These are phyloP conservation scores for Odontocolon sp. DNA, from an alignment of 2,888 invertebrate species.

Conservation along the genomic window DNA sequence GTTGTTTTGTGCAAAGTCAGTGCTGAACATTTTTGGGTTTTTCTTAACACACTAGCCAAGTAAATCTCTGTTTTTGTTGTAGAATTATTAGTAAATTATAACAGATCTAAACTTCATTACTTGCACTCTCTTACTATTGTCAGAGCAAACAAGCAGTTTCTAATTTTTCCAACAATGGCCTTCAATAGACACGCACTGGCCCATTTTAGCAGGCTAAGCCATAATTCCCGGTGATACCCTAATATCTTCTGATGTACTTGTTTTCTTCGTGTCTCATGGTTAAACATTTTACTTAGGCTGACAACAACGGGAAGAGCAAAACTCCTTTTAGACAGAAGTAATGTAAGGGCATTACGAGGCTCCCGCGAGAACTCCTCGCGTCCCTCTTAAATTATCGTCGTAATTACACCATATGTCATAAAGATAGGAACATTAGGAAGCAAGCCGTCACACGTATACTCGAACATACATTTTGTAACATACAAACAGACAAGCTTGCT, in stretches of 20 bases:
- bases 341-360: slow-evolving; percentile 71
- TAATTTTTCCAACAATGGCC: too few relatives aligned
- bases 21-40: not conserved
- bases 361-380: slow-evolving; percentile 67
- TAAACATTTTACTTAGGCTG: slow-evolving; percentile 74
- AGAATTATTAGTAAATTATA: too few relatives aligned
- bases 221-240: too few relatives aligned
- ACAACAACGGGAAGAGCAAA: slow-evolving; percentile 53
- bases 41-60: not conserved
- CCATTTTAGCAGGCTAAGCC: too few relatives aligned
- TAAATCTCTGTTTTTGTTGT: not conserved
- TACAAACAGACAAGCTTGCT: not conserved
- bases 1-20: too few relatives aligned
- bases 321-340: slow-evolving; percentile 73
- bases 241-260: too few relatives aligned
- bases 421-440: slow-evolving; percentile 60
- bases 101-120: too few relatives aligned
- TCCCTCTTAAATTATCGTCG: slow-evolving; percentile 72
- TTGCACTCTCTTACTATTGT: too few relatives aligned
- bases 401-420: slow-evolving; percentile 75
- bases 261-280: slow-evolving; percentile 33
- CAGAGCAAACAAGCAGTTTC: too few relatives aligned
- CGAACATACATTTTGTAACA: not conserved
- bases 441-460: not conserved
- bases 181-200: too few relatives aligned